phyloP scores from a whole-genome alignment of 2,113 vertebrate species.

The Progne subis region DNA sequence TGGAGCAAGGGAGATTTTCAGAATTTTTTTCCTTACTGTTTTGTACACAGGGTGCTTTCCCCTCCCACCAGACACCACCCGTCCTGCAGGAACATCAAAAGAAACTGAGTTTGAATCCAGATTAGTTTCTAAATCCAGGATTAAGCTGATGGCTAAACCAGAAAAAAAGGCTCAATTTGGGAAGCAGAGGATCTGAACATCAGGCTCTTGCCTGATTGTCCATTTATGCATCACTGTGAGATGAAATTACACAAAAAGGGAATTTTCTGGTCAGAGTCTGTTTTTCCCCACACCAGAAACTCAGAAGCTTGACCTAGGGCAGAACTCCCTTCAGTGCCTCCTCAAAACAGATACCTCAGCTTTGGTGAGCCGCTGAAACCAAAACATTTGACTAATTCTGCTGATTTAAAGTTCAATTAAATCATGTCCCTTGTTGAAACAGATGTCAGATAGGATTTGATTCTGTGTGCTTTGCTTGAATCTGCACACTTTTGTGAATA shows the following conservation, averaged over 20 bases:
- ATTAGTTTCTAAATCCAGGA: constrained; percentile 41
- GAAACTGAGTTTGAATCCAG: not conserved
- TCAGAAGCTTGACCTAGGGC: not conserved
- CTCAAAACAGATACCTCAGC: not conserved
- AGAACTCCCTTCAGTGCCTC: not conserved
- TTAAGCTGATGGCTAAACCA: not conserved
- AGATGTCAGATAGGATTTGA: not conserved
- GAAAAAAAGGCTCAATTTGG: not conserved
- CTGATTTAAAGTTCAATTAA: not conserved
- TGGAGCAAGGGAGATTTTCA: not conserved
- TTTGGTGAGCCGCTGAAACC: not conserved
- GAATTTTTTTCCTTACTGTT: not conserved
- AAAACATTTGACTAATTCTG: not conserved
- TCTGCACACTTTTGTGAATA: not conserved
- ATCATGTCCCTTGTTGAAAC: not conserved
- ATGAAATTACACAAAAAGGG: not conserved
- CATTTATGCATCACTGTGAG: not conserved
- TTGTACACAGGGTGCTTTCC: not conserved
- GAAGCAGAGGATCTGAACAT: not conserved
- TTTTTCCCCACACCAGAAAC: not conserved
- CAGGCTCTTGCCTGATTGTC: not conserved
- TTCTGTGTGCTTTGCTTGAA: not conserved
- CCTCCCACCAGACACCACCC: constrained; percentile 8
- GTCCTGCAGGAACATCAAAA: constrained; percentile 17
- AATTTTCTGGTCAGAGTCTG: not conserved